phyloP scores from a whole-genome alignment of 1,140 invertebrate genomes.

The Magallana gigas region DNA sequence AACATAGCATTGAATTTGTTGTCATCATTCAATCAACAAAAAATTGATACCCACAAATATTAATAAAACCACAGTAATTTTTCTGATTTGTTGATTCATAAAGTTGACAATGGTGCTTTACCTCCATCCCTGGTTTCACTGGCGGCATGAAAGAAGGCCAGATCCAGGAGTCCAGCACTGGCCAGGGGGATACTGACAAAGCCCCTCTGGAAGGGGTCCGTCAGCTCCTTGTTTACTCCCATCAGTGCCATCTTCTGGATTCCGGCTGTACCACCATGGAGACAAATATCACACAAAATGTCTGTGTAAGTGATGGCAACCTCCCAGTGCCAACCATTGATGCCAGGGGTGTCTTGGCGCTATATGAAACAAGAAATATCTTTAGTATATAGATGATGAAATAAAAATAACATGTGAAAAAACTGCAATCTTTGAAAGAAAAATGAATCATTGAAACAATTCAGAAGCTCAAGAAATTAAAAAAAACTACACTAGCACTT shows the following conservation, averaged over 20 bases:
- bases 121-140: slow-evolving; percentile 70
- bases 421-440: no score
- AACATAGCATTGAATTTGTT: no score
- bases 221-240: slow-evolving; percentile 66
- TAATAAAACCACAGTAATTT: no score
- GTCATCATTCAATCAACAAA: no score
- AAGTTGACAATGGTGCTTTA: slow-evolving; percentile 42
- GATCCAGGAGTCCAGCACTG: slow-evolving; percentile 75
- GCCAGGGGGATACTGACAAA: slow-evolving; percentile 61
- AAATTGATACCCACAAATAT: no score
- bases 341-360: slow-evolving; percentile 69
- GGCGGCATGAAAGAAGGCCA: slow-evolving; percentile 71
- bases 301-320: slow-evolving; percentile 76
- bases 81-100: no score
- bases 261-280: slow-evolving; percentile 71
- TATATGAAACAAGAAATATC: slow-evolving; percentile 38
- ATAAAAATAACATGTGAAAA: no score
- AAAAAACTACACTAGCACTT: no score
- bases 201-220: slow-evolving; percentile 59
- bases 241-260: slow-evolving; percentile 77
- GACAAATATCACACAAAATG: slow-evolving; percentile 72
- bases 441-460: no score
- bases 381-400: no score
- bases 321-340: slow-evolving; percentile 78
- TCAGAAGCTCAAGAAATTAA: no score